Evolutionary conservation across 2,113 vertebrate species (phyloP).

Genomic region (Pimephales promelas): DNA sequence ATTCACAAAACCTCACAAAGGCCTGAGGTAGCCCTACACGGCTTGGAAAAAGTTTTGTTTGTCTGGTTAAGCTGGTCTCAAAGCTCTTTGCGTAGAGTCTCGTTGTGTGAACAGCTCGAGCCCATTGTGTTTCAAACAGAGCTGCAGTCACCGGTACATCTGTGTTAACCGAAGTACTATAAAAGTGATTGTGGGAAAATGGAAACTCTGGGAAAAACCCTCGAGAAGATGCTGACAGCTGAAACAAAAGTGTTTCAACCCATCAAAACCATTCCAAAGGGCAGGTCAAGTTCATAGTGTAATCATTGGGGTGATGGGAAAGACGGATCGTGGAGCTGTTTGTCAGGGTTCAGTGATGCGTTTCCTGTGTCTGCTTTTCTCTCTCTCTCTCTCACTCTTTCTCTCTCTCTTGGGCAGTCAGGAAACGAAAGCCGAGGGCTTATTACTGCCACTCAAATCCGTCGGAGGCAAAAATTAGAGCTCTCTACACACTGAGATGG

Average conservation of each 20-base stretch:
- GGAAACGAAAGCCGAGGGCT: constrained; percentile 58
- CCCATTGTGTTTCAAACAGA: constrained; percentile 22
- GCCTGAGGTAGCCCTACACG: background rate
- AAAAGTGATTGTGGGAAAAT: constrained; percentile 6
- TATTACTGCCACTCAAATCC: constrained; percentile 72
- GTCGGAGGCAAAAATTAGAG: constrained; percentile 61
- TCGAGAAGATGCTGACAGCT: constrained; percentile 10
- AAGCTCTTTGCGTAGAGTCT: background rate
- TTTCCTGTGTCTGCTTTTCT: constrained; percentile 50
- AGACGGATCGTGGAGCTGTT: constrained; percentile 31
- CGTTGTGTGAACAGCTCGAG: background rate
- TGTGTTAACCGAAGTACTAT: constrained; percentile 11
- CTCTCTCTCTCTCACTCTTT: background rate
- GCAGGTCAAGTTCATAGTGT: constrained; percentile 47
- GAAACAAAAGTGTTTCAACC: constrained; percentile 27
- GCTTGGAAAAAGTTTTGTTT: constrained; percentile 11
- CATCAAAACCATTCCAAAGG: constrained; percentile 39
- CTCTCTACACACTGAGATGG: constrained; percentile 59
- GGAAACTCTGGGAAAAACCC: background rate
- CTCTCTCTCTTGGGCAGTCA: constrained; percentile 46
- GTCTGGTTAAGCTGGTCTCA: background rate
- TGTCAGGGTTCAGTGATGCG: constrained; percentile 62
- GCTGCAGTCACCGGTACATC: background rate
- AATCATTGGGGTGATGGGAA: constrained; percentile 55
- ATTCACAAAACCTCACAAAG: background rate